Evolutionary conservation across 2,113 vertebrate species (phyloP).

Genomic region (Malurus alboscapulatus): DNA sequence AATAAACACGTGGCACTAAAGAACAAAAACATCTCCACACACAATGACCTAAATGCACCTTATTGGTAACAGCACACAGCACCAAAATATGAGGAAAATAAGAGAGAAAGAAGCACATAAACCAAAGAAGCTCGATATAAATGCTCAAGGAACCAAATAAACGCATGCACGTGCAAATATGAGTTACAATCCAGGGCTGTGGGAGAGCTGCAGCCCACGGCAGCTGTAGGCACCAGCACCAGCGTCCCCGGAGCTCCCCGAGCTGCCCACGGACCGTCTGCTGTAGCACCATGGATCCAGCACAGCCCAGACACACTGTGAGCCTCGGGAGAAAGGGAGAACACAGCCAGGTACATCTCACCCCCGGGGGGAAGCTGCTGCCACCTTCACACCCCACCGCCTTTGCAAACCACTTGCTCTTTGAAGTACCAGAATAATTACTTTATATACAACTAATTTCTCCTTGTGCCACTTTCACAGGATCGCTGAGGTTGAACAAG

Average conservation of each 20-base stretch:
- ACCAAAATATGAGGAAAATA: accelerated
- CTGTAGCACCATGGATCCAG: accelerated
- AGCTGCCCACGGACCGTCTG: neutral
- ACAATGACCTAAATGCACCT: accelerated
- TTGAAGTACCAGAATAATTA: accelerated
- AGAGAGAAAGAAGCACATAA: neutral
- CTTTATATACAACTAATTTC: no score
- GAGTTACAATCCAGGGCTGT: neutral
- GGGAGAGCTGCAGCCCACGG: neutral
- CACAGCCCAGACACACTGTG: accelerated
- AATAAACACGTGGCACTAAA: neutral
- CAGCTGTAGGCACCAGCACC: neutral
- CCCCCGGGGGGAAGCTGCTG: neutral
- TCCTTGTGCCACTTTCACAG: neutral
- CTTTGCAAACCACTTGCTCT: accelerated
- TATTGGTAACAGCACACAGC: neutral
- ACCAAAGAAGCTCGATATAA: accelerated
- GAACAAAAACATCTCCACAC: neutral
- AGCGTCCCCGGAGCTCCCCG: accelerated
- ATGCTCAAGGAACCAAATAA: neutral
- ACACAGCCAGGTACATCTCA: no score
- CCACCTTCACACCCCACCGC: neutral
- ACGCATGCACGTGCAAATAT: accelerated
- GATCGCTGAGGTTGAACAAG: neutral
- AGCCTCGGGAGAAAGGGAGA: neutral